Base-by-base conservation (phyloP, 2,113 vertebrate species). In the Misgurnus mizolepis region DNA sequence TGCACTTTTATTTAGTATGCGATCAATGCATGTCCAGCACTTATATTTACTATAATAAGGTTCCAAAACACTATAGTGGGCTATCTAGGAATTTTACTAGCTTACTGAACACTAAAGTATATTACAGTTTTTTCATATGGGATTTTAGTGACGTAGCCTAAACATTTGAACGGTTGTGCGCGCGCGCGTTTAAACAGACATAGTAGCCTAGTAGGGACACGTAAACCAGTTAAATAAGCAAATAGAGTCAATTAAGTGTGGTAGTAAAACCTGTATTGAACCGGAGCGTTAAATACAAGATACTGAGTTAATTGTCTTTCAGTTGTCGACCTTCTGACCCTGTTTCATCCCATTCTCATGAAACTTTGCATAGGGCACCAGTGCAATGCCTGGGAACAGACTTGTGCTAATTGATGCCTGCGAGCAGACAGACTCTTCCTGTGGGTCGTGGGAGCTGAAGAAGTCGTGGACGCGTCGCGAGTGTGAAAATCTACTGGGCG, bases 361-460 rank as follows among this genome's bases (percentile, higher is more conserved):
- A 55, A 45, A 11, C 55, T 45, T 76, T 50, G 7, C 56, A 76
- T 27, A 4, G 62, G 74, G 62, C 74, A 77, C 3, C 15, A 11
- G 22, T 18, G 7, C n/a, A 41, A 47, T 58, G 76, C 66, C 72
- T 82, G 80, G 84, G 85, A 83, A 85, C 82, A 18, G 50, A 74
- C 56, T 14, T 47, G 53, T 69, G 49, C 62, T 85, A 83, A 85
- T 86, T 82, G 78, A 80, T n/a, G 74, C 67, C 68, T 72, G 75
- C 76, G 85, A 80, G 77, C 67, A 80, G 67, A 34, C 68, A 50
- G 27, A 10, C 85, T 86, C 85, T 53, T 60, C 60, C n/a, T 84
- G 56, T 79, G 85, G 82, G 90, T 92, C 89, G 87, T 89, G 87
- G 89, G 93, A 92, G 92, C 91, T 90, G 87, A 88, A 65, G 87